These are phyloP conservation scores for Glaucopsyche alexis DNA, from an alignment of 2,888 invertebrate species.

Conservation along the genomic window DNA sequence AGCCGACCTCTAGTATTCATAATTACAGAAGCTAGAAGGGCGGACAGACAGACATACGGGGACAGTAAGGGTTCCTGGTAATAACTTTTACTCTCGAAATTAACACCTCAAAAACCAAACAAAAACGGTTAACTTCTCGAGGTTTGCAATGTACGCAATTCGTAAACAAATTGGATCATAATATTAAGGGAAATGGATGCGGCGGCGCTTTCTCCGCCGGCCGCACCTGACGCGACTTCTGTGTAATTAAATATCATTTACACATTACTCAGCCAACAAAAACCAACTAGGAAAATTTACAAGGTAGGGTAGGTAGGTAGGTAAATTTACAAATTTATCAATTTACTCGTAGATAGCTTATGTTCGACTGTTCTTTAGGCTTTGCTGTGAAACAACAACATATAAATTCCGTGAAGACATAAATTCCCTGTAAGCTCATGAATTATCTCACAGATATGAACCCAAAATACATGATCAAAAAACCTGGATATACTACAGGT, in stretches of 20 bases:
- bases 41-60: too few relatives aligned
- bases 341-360: too few relatives aligned
- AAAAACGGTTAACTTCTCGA: neutral
- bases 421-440: neutral
- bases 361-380: neutral
- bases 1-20: too few relatives aligned
- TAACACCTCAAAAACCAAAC: neutral
- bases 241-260: conserved; percentile 25
- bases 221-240: conserved; percentile 48
- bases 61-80: too few relatives aligned
- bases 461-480: too few relatives aligned
- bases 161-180: conserved; percentile 32
- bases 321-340: too few relatives aligned
- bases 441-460: too few relatives aligned
- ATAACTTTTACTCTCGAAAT: too few relatives aligned
- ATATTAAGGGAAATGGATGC: conserved; percentile 60
- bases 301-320: neutral
- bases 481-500: too few relatives aligned
- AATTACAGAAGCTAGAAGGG: too few relatives aligned
- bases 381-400: neutral
- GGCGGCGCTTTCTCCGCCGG: conserved; percentile 61
- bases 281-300: neutral
- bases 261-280: neutral
- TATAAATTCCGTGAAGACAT: neutral
- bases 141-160: conserved; percentile 15